Evolutionary conservation across 2,113 vertebrate species (phyloP).

Genomic region (Salvelinus fontinalis): DNA sequence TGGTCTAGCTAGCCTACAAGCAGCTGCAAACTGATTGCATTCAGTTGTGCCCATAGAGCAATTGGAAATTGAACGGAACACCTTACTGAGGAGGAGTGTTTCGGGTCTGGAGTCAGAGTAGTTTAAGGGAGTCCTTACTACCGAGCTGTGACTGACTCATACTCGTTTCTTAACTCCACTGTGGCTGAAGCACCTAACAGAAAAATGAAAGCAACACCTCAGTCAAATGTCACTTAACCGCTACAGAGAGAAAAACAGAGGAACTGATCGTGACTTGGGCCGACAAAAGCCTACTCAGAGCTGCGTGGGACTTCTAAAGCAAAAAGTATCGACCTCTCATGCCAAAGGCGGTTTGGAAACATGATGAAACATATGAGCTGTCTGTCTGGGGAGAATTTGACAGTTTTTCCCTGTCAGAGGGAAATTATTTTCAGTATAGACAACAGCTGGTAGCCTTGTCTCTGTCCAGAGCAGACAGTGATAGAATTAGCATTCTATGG

Average conservation of each 20-base stretch:
- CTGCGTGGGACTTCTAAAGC: not conserved
- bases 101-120: not conserved
- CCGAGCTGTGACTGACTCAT: not conserved
- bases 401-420: slow-evolving; percentile 8
- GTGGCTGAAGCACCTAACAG: not conserved
- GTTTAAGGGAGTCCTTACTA: not conserved
- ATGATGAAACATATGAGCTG: not conserved
- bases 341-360: not conserved
- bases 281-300: not conserved
- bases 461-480: slow-evolving; percentile 2
- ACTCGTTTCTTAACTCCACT: not conserved
- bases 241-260: not conserved
- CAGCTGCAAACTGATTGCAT: no score
- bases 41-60: no score
- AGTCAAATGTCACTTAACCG: not conserved
- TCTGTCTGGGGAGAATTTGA: not conserved
- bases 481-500: not conserved
- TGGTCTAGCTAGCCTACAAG: no score
- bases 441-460: slow-evolving; percentile 26
- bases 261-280: not conserved
- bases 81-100: not conserved
- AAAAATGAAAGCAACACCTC: not conserved
- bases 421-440: slow-evolving; percentile 16
- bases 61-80: no score
- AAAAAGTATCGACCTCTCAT: not conserved